Conservation (phyloP, 30 jellyfish, hydroid and myxozoan species). For the Aurelia sp. region DNA sequence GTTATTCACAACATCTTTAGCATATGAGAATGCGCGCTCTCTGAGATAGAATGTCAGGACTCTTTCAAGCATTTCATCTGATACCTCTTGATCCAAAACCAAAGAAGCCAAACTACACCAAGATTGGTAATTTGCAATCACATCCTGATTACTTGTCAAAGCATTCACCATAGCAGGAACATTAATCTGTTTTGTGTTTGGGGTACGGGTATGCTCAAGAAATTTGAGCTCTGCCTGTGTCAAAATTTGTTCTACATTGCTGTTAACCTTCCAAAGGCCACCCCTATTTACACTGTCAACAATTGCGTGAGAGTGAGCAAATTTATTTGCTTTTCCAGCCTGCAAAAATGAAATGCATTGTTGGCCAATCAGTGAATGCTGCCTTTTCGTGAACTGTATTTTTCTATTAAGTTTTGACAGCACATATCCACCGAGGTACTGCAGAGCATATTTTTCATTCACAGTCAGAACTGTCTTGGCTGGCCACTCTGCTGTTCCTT, state of each 20-base stretch:
- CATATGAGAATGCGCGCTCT: no score
- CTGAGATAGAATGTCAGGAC: not conserved
- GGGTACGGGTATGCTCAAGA: slow-evolving; percentile 2
- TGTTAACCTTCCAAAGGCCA: slow-evolving; percentile 29
- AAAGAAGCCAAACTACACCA: slow-evolving; percentile 18
- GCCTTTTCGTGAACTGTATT: slow-evolving; percentile 12
- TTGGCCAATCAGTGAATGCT: slow-evolving; percentile 9
- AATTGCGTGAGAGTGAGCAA: slow-evolving; percentile 15
- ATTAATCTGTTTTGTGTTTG: slow-evolving; percentile 2
- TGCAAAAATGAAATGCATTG: slow-evolving; percentile 20
- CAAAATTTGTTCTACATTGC: slow-evolving; percentile 22
- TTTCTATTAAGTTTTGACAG: slow-evolving; percentile 1
- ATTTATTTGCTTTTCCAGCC: slow-evolving; percentile 22
- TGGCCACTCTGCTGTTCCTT: not conserved
- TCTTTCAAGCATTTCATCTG: slow-evolving; percentile 2
- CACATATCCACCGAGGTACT: slow-evolving; percentile 3
- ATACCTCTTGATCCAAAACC: slow-evolving; percentile 1
- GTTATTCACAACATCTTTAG: no score
- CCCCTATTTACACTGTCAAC: slow-evolving; percentile 44
- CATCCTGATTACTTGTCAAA: slow-evolving; percentile 1
- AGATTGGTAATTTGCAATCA: slow-evolving; percentile 18
- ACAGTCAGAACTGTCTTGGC: not conserved
- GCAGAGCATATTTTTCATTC: not conserved
- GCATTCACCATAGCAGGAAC: slow-evolving; percentile 24
- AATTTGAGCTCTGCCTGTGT: slow-evolving; percentile 34